These are phyloP conservation scores for Neoaliturus tenellus DNA, from an alignment of 2,888 invertebrate species.

Conservation along the genomic window DNA sequence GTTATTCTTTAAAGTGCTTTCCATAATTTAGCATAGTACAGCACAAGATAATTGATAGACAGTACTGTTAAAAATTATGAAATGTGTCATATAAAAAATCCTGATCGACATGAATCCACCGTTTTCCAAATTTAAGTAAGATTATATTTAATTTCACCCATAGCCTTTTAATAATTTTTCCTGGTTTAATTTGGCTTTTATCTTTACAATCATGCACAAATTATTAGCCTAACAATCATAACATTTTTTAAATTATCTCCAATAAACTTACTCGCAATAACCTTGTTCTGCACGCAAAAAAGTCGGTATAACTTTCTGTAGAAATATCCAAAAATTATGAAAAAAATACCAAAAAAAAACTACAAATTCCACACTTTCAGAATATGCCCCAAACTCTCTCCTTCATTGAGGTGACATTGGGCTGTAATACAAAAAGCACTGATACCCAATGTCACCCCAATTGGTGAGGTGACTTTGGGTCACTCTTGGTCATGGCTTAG, in stretches of 20 bases:
- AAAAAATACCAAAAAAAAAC: slow-evolving; percentile 1
- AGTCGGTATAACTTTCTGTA: background rate
- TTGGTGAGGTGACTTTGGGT: slow-evolving; percentile 25
- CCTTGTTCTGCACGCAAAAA: background rate
- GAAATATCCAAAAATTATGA: background rate
- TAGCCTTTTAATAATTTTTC: background rate
- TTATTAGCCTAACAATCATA: background rate
- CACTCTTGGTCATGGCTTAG: slow-evolving; percentile 15
- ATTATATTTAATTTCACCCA: slow-evolving; percentile 2
- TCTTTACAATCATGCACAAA: background rate
- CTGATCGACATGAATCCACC: background rate
- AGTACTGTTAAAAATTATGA: too few species aligned
- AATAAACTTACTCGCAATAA: slow-evolving; percentile 6
- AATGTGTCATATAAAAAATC: too few species aligned
- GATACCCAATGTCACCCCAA: slow-evolving; percentile 22
- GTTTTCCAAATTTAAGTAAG: background rate
- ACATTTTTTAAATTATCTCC: background rate
- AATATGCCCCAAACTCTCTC: slow-evolving; percentile 8
- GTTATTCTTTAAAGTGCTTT: too few species aligned
- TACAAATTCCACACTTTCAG: slow-evolving; percentile 14
- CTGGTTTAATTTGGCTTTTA: background rate
- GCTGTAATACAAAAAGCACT: slow-evolving; percentile 4
- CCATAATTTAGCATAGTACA: too few species aligned
- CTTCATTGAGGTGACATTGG: background rate
- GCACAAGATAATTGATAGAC: too few species aligned